Evolutionary conservation across 1,140 invertebrate species (phyloP).

Genomic region (Drosophila dunni): DNA sequence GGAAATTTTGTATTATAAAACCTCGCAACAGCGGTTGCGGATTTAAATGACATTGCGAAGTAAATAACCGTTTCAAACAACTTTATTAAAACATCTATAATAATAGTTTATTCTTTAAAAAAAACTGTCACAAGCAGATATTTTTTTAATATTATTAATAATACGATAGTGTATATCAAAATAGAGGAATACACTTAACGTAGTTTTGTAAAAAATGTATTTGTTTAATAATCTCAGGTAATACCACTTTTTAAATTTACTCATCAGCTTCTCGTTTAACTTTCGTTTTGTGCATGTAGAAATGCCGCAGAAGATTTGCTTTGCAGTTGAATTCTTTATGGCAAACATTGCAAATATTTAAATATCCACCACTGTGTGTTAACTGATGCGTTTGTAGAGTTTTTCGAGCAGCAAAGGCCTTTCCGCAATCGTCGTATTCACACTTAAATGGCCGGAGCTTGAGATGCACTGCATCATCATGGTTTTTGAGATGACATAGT

Average conservation of each 20-base stretch:
- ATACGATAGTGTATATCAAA: no score
- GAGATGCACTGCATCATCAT: slow-evolving; percentile 47
- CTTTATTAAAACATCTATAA: no score
- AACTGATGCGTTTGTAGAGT: slow-evolving; percentile 18
- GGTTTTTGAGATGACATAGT: slow-evolving; percentile 38
- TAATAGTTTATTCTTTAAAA: no score
- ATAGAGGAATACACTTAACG: no score
- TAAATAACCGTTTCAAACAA: no score
- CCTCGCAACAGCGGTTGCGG: no score
- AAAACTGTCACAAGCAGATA: no score
- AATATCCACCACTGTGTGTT: slow-evolving; percentile 11
- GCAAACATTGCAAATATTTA: slow-evolving; percentile 25
- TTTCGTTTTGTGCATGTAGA: slow-evolving; percentile 4
- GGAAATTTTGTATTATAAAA: no score
- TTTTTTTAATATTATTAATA: no score
- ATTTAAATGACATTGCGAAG: no score
- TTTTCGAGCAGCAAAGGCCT: slow-evolving; percentile 31
- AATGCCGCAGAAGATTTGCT: slow-evolving; percentile 27
- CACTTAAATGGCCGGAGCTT: slow-evolving; percentile 45
- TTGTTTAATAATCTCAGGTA: no score
- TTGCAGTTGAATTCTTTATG: slow-evolving; percentile 19
- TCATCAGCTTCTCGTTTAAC: slow-evolving; percentile 7
- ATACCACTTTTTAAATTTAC: background rate
- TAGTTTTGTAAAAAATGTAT: no score
- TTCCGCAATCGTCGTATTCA: slow-evolving; percentile 17